phyloP scores from a whole-genome alignment of 37 sponge, comb jelly and placozoan genomes.

The Oscarella lobularis region DNA sequence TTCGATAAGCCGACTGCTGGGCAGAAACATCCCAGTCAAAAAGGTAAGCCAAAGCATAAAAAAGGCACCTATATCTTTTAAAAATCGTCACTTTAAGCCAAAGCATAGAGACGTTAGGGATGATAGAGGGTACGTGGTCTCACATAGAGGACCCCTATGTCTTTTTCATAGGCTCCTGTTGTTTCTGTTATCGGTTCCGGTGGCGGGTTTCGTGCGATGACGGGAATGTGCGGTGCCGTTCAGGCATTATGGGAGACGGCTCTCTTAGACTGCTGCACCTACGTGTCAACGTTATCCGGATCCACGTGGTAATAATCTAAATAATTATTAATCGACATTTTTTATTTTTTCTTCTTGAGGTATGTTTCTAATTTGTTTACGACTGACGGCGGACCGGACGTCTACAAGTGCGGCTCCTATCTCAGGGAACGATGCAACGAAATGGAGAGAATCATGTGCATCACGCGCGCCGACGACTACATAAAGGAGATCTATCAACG shows the following conservation, averaged over 20 bases:
- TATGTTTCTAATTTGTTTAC: not conserved
- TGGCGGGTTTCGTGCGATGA: not conserved
- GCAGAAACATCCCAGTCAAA: no score
- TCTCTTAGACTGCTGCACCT: not conserved
- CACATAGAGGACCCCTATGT: no score
- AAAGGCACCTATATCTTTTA: no score
- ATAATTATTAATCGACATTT: no score
- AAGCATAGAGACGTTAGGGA: no score
- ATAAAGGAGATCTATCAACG: not conserved
- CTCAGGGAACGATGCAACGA: not conserved
- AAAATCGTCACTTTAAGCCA: no score
- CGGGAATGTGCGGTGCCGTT: not conserved
- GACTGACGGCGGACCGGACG: not conserved
- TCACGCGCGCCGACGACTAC: not conserved
- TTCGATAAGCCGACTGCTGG: no score
- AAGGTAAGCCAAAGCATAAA: no score
- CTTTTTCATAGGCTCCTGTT: not conserved
- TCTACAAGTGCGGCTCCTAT: not conserved
- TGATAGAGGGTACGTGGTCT: no score
- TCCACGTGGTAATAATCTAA: not conserved
- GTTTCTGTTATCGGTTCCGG: not conserved
- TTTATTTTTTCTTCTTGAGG: no score
- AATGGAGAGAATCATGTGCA: not conserved
- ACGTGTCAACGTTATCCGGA: not conserved
- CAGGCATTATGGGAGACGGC: not conserved